Percentiles rank a stretch among this genome's conserved stretches.
phyloP scores from a whole-genome alignment of 2,888 invertebrate species.

The Lamellibrachia columna region DNA sequence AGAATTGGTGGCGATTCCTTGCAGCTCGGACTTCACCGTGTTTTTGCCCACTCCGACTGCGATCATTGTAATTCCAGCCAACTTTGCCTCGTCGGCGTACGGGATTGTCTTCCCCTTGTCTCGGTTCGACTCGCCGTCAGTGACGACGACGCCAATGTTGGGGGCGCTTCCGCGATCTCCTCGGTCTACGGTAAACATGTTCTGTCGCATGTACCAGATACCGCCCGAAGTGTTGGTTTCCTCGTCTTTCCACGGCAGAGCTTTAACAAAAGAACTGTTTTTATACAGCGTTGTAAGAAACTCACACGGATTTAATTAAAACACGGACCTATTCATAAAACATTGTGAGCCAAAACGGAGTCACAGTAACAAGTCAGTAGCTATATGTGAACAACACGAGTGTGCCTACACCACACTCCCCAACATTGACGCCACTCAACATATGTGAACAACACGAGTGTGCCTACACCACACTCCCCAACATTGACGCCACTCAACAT shows the following conservation, averaged over 20 bases:
- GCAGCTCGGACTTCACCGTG: conserved; percentile 36
- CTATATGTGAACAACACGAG: not conserved
- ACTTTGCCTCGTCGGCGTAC: conserved; percentile 36
- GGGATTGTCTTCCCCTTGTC: conserved; percentile 34
- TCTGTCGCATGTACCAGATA: conserved; percentile 41
- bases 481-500: too few relatives aligned
- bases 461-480: too few relatives aligned
- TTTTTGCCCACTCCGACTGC: conserved; percentile 39
- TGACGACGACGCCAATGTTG: conserved; percentile 50
- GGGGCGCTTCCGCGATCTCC: conserved; percentile 53
- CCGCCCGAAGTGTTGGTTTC: conserved; percentile 37
- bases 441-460: not conserved
- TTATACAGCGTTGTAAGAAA: too few relatives aligned
- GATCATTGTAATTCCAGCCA: conserved; percentile 30
- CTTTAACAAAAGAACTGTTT: not conserved
- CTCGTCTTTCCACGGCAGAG: conserved; percentile 34
- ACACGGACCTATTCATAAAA: not conserved
- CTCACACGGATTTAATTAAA: not conserved
- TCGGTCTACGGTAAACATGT: conserved; percentile 50
- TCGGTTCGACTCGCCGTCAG: conserved; percentile 57
- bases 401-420: too few relatives aligned
- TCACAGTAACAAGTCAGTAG: not conserved
- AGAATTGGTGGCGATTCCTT: conserved; percentile 50
- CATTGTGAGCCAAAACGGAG: not conserved
- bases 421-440: too few relatives aligned